phyloP scores from a whole-genome alignment of 2,888 invertebrate genomes.

The Bugula neritina region DNA sequence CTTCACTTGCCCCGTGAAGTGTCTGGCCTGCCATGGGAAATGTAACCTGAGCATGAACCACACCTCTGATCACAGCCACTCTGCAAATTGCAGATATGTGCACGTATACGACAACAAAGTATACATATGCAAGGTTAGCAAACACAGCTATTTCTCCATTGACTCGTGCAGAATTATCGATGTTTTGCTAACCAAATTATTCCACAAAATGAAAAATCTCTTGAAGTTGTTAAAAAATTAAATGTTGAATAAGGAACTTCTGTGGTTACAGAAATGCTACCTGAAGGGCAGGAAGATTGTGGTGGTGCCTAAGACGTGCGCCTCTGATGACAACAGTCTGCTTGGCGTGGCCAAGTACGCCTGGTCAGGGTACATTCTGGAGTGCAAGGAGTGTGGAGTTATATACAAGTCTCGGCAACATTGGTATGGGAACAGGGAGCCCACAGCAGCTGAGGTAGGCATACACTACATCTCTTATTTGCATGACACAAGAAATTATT shows the following conservation, averaged over 20 bases:
- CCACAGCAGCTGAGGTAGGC: conserved; percentile 65
- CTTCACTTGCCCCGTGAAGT: conserved; percentile 69
- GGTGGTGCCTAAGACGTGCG: conserved; percentile 59
- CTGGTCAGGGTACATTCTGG: conserved; percentile 71
- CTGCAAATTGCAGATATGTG: conserved; percentile 60
- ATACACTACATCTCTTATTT: no score
- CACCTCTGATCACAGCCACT: conserved; percentile 44
- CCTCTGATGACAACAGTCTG: conserved; percentile 60
- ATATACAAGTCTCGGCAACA: conserved; percentile 69
- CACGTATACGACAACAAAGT: conserved; percentile 66
- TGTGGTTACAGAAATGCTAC: conserved; percentile 57
- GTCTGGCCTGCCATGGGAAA: conserved; percentile 64
- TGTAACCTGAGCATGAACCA: conserved; percentile 54
- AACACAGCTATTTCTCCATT: no score
- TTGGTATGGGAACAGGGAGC: conserved; percentile 74
- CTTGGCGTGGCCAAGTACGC: conserved; percentile 68
- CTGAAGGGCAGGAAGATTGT: conserved; percentile 60
- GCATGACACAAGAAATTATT: no score
- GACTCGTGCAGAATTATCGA: no score
- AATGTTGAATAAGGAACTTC: no score
- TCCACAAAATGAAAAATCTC: no score
- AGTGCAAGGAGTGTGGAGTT: conserved; percentile 69
- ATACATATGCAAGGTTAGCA: conserved; percentile 50
- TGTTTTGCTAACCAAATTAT: no score
- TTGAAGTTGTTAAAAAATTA: no score